Evolutionary conservation across 2,797 vertebrate species (phyloP), one percentile per base, ranked within the genome.

Genomic region (Pyrocephalus nanus): DNA sequence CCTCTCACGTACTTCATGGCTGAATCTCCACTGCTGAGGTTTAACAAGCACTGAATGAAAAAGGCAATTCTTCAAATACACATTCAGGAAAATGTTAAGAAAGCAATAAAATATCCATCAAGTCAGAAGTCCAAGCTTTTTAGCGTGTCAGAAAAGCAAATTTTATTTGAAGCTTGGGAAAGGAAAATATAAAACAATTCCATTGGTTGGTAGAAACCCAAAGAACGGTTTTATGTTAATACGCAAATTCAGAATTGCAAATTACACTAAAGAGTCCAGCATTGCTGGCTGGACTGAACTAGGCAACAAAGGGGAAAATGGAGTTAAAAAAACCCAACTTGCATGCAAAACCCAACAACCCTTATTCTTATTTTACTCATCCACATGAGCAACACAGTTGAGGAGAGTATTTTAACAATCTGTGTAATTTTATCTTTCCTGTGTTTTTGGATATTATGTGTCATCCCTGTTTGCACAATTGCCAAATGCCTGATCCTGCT

Each of bases 381-480:
- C 42, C 30, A 30, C 90, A 93, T 88, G 73, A 95, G 60, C 67
- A 95, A 92, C 25, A 43, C 34, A 94, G 70, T 51, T 73, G 74
- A 95, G 66, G 45, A 91, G 88, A 92, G 18, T 74, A 97, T 92
- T 95, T 93, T 94, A 96, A 90, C 92, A 93, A 93, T 95, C 90
- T 86, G 90, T 84, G 86, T 96, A 87, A 95, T 96, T 97, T 97
- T 94, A 89, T 96, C 96, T 96, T 96, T 95, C 95, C 93, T 94
- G 86, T 95, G 93, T 90, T 96, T 93, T 86, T 36, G 94, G 91
- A 58, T 92, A 92, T 76, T 87, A 95, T 95, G 91, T 95, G 92
- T 96, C 96, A 96, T 95, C 94, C 48, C 61, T 62, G 83, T 90
- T 92, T 92, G 93, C 93, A 95, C 94, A 95, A 95, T 57, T 89